These are phyloP conservation scores for Neomonachus schauinslandi DNA, from an alignment of 2,113 vertebrate species.

Conservation along the genomic window DNA sequence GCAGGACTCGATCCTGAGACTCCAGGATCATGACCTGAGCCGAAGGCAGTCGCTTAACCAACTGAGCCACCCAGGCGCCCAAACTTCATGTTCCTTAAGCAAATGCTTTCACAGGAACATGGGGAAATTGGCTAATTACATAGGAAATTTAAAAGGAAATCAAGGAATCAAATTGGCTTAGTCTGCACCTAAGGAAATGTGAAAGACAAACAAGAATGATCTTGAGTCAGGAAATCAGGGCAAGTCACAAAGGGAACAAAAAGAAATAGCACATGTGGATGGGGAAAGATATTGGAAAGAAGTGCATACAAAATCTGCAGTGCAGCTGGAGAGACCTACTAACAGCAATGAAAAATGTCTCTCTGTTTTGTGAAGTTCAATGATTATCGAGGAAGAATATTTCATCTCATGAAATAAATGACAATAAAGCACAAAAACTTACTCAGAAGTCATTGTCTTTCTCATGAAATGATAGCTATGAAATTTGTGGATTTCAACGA, in stretches of 20 bases:
- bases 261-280: not conserved
- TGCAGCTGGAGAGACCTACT: not conserved
- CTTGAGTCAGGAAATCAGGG: not conserved
- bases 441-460: not conserved
- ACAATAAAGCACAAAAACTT: not conserved
- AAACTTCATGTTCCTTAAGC: not conserved
- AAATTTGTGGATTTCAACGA: not conserved
- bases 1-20: no score
- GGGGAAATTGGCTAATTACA: not conserved
- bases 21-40: no score
- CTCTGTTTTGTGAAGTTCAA: no score
- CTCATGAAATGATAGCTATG: not conserved
- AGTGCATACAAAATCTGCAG: not conserved
- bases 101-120: not conserved
- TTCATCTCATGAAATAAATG: no score
- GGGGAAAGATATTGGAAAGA: not conserved
- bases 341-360: no score
- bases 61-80: no score
- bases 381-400: no score
- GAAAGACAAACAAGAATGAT: not conserved
- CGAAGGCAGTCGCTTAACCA: no score
- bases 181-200: not conserved
- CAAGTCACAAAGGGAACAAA: not conserved
- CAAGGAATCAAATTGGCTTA: not conserved
- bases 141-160: not conserved